Evolutionary conservation across 2,888 invertebrate species (phyloP), one percentile per base, ranked within the genome.

Genomic region (Caenorhabditis angaria): DNA sequence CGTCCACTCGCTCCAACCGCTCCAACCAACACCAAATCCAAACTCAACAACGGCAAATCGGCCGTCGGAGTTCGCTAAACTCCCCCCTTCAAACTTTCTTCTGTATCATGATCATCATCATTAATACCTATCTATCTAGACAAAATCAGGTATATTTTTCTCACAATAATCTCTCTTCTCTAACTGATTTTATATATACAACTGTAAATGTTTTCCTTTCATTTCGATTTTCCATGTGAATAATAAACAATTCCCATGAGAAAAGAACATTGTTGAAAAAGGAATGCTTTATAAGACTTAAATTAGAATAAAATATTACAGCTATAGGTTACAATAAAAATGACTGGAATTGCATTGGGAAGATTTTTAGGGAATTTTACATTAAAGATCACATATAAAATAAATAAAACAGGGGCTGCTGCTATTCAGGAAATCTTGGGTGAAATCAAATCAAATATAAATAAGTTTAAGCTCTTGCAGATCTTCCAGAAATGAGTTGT

Each of bases 401-500:
- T 41, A 22, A 50, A 22, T 3, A 50, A 8, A 50, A 50, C 50
- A n/a, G 50, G 24, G 50, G n/a, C n/a, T n/a, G n/a, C n/a, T n/a
- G n/a, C n/a, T n/a, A n/a, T n/a, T n/a, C n/a, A n/a, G n/a, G n/a
- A n/a, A 41, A 41, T 12, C 41, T n/a, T n/a, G n/a, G n/a, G n/a
- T n/a, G n/a, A n/a, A n/a, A 25, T 18, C 8, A 25, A 54, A n/a
- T 6, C 18, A 6, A 20, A 53, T n/a, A 14, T 54, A 12, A 54
- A 12, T 14, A 27, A 25, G 12, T 29, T 71, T 61, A 71, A 25
- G 71, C 71, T 66, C 71, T 66, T 6, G 29, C 71, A 20, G 71
- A 71, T 29, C 78, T 50, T 47, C 82, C 82, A 50, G 75, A 70
- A 54, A 82, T 80, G 32, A 85, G 74, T 63, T 84, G 75, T 32